Percentiles rank a stretch among this genome's conserved stretches.
phyloP scores from a whole-genome alignment of 2,888 invertebrate genomes.

The Oxytorus armatus region DNA sequence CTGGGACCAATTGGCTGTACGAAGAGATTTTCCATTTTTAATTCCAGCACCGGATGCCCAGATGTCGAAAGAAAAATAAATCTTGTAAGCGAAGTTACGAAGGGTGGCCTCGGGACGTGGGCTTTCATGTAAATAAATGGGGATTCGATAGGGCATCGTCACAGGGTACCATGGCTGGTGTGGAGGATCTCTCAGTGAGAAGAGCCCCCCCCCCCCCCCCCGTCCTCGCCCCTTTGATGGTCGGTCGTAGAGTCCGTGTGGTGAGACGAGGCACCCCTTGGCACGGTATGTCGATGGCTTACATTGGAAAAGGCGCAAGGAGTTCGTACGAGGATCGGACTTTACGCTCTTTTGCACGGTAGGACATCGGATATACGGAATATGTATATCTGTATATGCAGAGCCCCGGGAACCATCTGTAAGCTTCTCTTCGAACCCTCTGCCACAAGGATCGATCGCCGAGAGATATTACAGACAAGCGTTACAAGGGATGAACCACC shows the following conservation, averaged over 20 bases:
- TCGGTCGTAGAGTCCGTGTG: slow-evolving; percentile 52
- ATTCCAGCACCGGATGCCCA: background rate
- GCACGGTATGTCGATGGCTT: slow-evolving; percentile 30
- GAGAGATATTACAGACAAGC: background rate
- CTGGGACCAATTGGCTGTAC: background rate
- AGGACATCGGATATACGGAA: background rate
- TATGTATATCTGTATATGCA: background rate
- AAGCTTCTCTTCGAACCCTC: slow-evolving; percentile 12
- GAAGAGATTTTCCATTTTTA: background rate
- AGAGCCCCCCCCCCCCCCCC: slow-evolving; percentile 50
- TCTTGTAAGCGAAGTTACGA: slow-evolving; percentile 20
- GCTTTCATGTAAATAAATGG: slow-evolving; percentile 82
- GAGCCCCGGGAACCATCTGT: slow-evolving; percentile 33
- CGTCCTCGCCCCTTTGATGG: slow-evolving; percentile 25
- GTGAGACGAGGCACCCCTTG: slow-evolving; percentile 49
- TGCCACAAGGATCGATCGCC: slow-evolving; percentile 19
- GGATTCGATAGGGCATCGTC: slow-evolving; percentile 83
- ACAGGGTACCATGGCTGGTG: slow-evolving; percentile 78
- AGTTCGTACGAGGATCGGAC: background rate
- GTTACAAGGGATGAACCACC: background rate
- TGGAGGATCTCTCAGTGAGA: slow-evolving; percentile 59
- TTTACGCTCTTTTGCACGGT: background rate
- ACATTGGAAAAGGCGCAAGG: background rate
- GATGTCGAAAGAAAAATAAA: background rate
- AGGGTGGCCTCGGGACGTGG: slow-evolving; percentile 56